phyloP scores from a whole-genome alignment of 2,797 vertebrate genomes.

The Bufotes viridis region DNA sequence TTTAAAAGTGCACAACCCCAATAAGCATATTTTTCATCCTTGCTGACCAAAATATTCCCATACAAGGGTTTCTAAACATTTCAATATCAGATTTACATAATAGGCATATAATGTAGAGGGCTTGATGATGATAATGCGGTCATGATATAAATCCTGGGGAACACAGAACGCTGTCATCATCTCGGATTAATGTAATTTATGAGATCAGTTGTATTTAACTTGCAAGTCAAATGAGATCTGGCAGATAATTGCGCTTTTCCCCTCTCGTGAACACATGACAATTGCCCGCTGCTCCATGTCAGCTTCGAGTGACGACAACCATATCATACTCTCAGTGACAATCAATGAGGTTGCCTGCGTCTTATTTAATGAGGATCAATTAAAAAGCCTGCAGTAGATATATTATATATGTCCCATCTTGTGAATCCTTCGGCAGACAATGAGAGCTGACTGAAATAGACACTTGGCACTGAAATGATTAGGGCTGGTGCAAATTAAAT shows the following conservation, averaged over 20 bases:
- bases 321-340: constrained; percentile 38
- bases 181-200: constrained; percentile 22
- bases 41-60: too few relatives aligned
- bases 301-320: constrained; percentile 23
- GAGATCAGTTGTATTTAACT: constrained; percentile 10
- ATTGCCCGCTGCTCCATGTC: constrained; percentile 16
- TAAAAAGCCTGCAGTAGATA: constrained; percentile 33
- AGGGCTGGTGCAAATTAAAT: constrained; percentile 37
- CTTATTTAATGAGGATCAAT: constrained; percentile 47
- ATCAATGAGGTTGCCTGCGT: constrained; percentile 30
- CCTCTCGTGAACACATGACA: constrained; percentile 33
- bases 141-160: constrained; percentile 8
- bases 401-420: constrained; percentile 40
- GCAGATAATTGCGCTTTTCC: constrained; percentile 26
- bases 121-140: neutral
- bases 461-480: constrained; percentile 48
- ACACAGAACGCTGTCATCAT: constrained; percentile 11
- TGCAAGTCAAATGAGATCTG: constrained; percentile 29
- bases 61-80: neutral
- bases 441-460: constrained; percentile 32
- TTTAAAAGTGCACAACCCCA: too few relatives aligned
- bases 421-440: constrained; percentile 16
- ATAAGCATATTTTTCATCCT: too few relatives aligned
- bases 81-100: neutral
- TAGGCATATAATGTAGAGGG: neutral